phyloP scores from a whole-genome alignment of 2,113 vertebrate genomes.

The Plotosus lineatus region DNA sequence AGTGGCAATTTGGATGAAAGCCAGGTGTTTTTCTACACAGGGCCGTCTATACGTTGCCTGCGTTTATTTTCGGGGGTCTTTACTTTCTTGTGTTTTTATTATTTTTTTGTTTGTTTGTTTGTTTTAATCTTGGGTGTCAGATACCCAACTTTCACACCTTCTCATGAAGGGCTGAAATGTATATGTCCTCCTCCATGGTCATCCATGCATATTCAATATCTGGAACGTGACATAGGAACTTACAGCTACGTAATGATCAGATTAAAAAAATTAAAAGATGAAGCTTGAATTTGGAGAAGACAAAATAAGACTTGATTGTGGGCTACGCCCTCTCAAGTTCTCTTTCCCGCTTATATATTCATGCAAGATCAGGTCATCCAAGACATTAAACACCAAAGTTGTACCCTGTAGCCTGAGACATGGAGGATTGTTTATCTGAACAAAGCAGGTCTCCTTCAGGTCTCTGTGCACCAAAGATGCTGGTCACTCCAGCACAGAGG shows the following conservation, averaged over 20 bases:
- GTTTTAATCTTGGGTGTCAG: conserved; percentile 51
- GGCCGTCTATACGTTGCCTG: conserved; percentile 65
- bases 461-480: conserved; percentile 41
- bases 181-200: background rate
- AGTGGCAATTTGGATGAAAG: conserved; percentile 77
- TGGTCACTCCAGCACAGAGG: conserved; percentile 67
- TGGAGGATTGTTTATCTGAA: conserved; percentile 40
- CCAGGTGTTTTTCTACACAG: conserved; percentile 72
- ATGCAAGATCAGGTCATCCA: background rate
- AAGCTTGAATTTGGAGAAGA: background rate
- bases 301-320: background rate
- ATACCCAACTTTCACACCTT: conserved; percentile 71
- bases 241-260: background rate
- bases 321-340: conserved; percentile 16
- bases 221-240: background rate
- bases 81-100: conserved; percentile 47
- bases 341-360: conserved; percentile 3
- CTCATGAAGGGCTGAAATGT: conserved; percentile 58
- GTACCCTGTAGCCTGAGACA: conserved; percentile 14
- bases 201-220: background rate
- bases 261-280: no score
- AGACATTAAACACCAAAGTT: conserved; percentile 16
- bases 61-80: conserved; percentile 64
- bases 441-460: conserved; percentile 10
- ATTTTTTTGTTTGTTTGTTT: no score